Evolutionary conservation across 2,888 invertebrate genomes (phyloP), one percentile per base, ranked within the genome.

Genomic region (Drosophila nr. medialis): DNA sequence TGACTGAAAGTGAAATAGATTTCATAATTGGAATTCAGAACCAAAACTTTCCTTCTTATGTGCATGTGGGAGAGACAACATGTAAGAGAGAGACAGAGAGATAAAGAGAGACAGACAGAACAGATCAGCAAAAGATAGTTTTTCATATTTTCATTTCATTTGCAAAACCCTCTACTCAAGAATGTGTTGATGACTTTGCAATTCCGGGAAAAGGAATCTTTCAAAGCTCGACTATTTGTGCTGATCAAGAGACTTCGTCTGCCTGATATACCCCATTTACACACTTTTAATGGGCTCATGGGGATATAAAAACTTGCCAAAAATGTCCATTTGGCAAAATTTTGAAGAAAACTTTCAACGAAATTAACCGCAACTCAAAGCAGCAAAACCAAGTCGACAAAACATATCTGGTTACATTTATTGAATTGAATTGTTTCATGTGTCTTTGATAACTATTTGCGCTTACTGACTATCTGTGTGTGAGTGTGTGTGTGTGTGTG

Each of bases 391-490:
- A 45, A 45, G 45, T 80, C 49, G 63, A 80, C 76, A 72, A 80
- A 80, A 76, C 77, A 76, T 75, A 81, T 83, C 61, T 61, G 72
- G 84, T 81, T 73, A 81, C 78, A 82, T 84, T 82, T 83, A 81
- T 81, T 83, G 89, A 83, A 81, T 77, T 83, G 89, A 83, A 88
- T 76, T 65, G 81, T 81, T 82, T 78, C 78, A 70, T 81, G 68
- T 71, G 76, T 72, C 66, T 64, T 86, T 86, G 89, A 65, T 81
- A 89, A 86, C 89, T 86, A 85, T 89, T 75, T 75, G 40, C 38
- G 13, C 50, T 29, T 11, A 21, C 27, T 27, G 40, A 11, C n/a
- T 54, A 21, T 56, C 45, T 42, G 21, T 18, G 21, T 32, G 27
- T 58, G 50, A 10, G 2, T 42, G 21, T 21, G 42, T 21, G 42